Evolutionary conservation across 1,140 invertebrate species (phyloP), one percentile per base, ranked within the genome.

Genomic region (Triops cancriformis): DNA sequence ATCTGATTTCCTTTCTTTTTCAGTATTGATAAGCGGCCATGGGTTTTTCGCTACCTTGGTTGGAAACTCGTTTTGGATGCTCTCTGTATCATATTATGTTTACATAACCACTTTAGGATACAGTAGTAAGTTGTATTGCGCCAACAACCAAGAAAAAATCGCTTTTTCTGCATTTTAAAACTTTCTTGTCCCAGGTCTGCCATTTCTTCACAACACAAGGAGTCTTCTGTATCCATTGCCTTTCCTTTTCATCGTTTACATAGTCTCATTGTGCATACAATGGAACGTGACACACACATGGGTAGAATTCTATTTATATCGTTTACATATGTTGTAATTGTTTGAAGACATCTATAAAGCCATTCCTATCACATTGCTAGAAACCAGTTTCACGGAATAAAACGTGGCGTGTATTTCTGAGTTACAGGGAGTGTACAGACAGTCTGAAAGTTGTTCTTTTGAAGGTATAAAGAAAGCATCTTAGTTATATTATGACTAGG

Each of bases 51-150:
- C 94, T 10, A 88, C 90, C 79, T 87, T 98, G 18, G 86, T 98
- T 82, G 96, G 96, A 26, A 99, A 99, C 84, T 91, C 94, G 0
- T 90, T 98, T 80, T 99, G 96, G 96, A 87, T 98, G 23, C 88
- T 97, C 76, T 95, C 94, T 41, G 86, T 94, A 78, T 87, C 91
- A 78, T 99, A 99, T 85, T 99, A 99, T 82, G 87, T 97, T 79
- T 99, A 99, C 83, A 98, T 99, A 80, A 98, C 97, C 73, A 99
- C 99, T 85, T 88, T 99, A 79, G 98, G 98, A 80, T 99, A 98
- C 84, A 97, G 93, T 85, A 94, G 94, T 96, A 85, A 91, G 92
- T 89, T 73, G 7, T 77, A n/a, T 18, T n/a, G 26, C 42, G 78
- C 27, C 43, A 43, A 18, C 77, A 45, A 31, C 45, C n/a, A n/a